Evolutionary conservation across 2,888 invertebrate genomes (phyloP), one percentile per base, ranked within the genome.

Genomic region (Hoplodrina blanda): DNA sequence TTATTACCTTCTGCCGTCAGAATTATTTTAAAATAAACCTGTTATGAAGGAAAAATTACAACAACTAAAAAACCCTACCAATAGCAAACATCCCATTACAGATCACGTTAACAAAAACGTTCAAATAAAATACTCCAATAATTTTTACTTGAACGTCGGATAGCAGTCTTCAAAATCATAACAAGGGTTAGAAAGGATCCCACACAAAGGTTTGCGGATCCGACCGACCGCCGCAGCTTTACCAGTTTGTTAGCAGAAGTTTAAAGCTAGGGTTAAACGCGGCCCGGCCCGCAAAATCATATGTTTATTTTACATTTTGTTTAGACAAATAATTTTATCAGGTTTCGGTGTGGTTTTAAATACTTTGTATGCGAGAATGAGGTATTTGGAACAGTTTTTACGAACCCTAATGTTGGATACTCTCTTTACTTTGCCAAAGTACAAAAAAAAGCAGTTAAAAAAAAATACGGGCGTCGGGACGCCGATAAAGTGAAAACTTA

Each of bases 171-270:
- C 80, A 81, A 88, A 89, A 91, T 91, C 91, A 91, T 91, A 92
- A 91, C 91, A 88, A 83, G 88, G 82, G 75, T 86, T 85, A 87
- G 78, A 87, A 87, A 87, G 84, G 86, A 80, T 81, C 78, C 63
- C 73, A 63, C 78, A 79, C 79, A 93, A 93, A 92, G 90, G 90
- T 89, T 92, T 85, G 91, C 56, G 93, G 91, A 86, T 85, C 85
- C 78, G 65, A 70, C 85, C 82, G 88, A 74, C 74, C 89, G 86
- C 89, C 83, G 80, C 86, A 82, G 88, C 90, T 91, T 90, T 90
- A 69, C 71, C 85, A 87, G 88, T 90, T 90, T 88, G 91, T 89
- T 89, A 83, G 76, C 80, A 84, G 85, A 92, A 92, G 88, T 92
- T 92, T 90, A 85, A 85, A 84, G 83, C 80, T 76, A 83, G 77